Evolutionary conservation across 2,113 vertebrate species (phyloP).

Genomic region (Eidolon helvum): DNA sequence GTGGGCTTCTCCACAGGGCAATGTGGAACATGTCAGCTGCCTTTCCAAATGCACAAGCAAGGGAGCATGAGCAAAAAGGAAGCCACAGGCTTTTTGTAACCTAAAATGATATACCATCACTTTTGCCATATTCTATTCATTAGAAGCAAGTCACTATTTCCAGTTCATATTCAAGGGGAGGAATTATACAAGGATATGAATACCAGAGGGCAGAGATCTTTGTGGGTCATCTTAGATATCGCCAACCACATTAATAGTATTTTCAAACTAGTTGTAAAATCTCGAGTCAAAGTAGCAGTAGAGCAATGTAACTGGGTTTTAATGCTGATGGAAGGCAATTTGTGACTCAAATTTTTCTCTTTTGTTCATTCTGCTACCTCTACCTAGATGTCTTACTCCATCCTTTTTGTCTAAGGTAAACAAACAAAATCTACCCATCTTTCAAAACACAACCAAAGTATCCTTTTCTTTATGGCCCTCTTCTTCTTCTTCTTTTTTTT

Average conservation of each 20-base stretch:
- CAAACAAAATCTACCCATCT: not conserved
- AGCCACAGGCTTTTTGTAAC: not conserved
- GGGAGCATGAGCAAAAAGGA: not conserved
- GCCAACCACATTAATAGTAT: not conserved
- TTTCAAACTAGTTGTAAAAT: not conserved
- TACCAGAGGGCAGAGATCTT: not conserved
- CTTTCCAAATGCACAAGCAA: not conserved
- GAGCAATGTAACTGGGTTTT: not conserved
- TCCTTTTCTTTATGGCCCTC: not conserved
- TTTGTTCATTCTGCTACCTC: not conserved
- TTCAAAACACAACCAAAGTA: not conserved
- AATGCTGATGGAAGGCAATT: not conserved
- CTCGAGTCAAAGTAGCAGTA: not conserved
- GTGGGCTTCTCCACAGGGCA: not conserved
- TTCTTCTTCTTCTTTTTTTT: not conserved
- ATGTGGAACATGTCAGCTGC: not conserved
- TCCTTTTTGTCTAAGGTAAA: not conserved
- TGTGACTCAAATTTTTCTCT: not conserved
- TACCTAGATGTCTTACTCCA: not conserved
- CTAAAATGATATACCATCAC: not conserved
- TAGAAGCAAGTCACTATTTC: not conserved
- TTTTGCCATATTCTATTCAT: not conserved
- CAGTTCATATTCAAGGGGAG: not conserved
- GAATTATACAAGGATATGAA: not conserved
- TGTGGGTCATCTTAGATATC: not conserved